A percentile compares a stretch with the other conserved stretches of the same genome.
Evolutionary conservation across 2,797 vertebrate species (phyloP).

Genomic region (Erethizon dorsatum): DNA sequence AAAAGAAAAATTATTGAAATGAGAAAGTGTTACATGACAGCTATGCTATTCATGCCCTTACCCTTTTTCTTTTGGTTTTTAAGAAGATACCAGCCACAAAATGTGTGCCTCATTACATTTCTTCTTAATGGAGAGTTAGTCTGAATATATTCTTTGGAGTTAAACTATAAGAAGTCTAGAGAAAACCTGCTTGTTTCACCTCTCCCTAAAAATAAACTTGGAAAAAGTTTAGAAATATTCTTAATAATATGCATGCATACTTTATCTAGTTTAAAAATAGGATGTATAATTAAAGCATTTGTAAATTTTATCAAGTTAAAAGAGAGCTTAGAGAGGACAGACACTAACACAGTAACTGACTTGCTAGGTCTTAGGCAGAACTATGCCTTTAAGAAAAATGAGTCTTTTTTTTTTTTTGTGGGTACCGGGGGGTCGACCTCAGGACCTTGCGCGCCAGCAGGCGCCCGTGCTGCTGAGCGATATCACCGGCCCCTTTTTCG

Average conservation of each 20-base stretch:
- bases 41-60: conserved; percentile 35
- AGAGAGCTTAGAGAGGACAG: neutral
- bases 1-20: conserved; percentile 63
- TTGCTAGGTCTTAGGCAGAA: neutral
- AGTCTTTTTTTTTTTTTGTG: no score
- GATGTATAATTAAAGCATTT: conserved; percentile 79
- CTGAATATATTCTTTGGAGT: conserved; percentile 67
- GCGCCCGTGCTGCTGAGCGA: no score
- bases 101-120: conserved; percentile 60
- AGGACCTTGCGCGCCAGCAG: no score
- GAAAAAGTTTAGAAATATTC: conserved; percentile 69
- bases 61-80: conserved; percentile 52
- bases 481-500: no score
- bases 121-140: conserved; percentile 73
- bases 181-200: conserved; percentile 46
- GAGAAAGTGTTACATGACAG: conserved; percentile 59
- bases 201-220: conserved; percentile 69
- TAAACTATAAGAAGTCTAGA: conserved; percentile 55
- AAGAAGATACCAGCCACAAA: conserved; percentile 60
- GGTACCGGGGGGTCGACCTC: no score
- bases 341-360: neutral
- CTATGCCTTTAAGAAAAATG: neutral
- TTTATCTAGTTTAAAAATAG: conserved; percentile 28
- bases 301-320: conserved; percentile 66
- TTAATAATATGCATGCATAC: conserved; percentile 62